A percentile compares a stretch with the other conserved stretches of the same genome.
These are phyloP conservation scores for Oscarella lobularis DNA, from an alignment of 37 sponge, comb jelly and placozoan species.

Conservation along the genomic window DNA sequence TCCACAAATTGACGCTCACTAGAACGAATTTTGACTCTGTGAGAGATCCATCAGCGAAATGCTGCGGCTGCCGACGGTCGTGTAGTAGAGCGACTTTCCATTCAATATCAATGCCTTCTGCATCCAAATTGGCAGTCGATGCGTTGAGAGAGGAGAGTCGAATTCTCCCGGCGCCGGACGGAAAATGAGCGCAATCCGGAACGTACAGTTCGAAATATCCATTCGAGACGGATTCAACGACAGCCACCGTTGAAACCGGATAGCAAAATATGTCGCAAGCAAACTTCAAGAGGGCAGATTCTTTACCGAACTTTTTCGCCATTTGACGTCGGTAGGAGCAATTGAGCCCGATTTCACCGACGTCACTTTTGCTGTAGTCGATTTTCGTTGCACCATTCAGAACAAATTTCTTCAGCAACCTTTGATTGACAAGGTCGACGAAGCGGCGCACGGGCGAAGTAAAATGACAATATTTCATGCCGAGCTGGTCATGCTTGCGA, in stretches of 20 bases:
- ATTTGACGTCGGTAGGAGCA: background rate
- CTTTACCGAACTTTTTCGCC: background rate
- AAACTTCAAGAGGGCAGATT: background rate
- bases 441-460: constrained; percentile 5
- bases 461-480: background rate
- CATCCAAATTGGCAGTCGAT: background rate
- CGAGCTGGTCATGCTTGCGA: background rate
- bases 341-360: background rate
- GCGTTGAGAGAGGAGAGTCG: background rate
- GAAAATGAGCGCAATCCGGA: background rate
- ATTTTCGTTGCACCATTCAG: background rate
- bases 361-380: background rate
- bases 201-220: background rate
- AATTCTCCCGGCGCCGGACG: background rate
- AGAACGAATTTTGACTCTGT: too few relatives aligned
- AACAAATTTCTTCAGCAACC: background rate
- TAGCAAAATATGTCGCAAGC: background rate
- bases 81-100: background rate
- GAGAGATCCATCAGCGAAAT: background rate
- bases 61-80: too few relatives aligned
- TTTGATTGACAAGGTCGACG: background rate
- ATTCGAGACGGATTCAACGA: background rate
- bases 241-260: background rate
- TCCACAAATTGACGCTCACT: too few relatives aligned
- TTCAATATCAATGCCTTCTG: background rate